Evolutionary conservation across 2,113 vertebrate genomes (phyloP).

Genomic region (Strigops habroptila): DNA sequence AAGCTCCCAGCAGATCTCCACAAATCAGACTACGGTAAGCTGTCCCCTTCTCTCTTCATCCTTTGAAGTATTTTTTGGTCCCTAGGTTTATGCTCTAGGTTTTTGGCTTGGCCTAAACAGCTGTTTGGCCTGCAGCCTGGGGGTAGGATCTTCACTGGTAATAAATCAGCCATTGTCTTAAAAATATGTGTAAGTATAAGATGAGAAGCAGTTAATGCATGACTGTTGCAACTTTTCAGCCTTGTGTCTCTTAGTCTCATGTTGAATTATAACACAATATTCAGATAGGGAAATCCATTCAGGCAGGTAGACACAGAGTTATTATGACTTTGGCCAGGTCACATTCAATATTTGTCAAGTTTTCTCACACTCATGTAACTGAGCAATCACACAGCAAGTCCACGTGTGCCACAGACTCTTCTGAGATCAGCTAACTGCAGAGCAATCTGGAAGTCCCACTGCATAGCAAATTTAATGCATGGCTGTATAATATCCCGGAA

Average conservation of each 20-base stretch:
- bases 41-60: not conserved
- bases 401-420: fast-evolving
- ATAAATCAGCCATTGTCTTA: not conserved
- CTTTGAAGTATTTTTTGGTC: not conserved
- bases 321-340: not conserved
- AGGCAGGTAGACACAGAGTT: not conserved
- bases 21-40: not conserved
- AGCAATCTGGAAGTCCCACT: not conserved
- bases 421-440: not conserved
- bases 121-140: not conserved
- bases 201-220: not conserved
- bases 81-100: not conserved
- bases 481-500: not conserved
- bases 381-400: not conserved
- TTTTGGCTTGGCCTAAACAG: not conserved
- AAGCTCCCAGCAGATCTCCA: not conserved
- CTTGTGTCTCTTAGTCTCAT: not conserved
- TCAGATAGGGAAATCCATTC: not conserved
- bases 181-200: not conserved
- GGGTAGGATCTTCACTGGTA: not conserved
- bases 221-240: not conserved
- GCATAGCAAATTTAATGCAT: not conserved
- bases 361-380: not conserved
- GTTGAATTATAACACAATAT: not conserved
- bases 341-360: not conserved